Conservation (phyloP, 1,140 invertebrate species). For the Drosophila nebulosa region DNA sequence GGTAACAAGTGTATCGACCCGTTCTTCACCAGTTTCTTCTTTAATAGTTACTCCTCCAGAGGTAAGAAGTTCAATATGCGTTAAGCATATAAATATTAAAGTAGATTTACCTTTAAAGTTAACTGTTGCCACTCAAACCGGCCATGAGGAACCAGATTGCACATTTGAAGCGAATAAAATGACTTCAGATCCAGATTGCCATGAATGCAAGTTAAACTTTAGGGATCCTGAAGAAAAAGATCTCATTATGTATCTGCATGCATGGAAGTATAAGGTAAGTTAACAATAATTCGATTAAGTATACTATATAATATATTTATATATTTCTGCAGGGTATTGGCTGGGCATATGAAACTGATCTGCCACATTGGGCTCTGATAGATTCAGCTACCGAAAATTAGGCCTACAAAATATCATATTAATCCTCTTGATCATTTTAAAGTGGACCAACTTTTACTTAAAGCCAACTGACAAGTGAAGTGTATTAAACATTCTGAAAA, state of each 20-base stretch:
- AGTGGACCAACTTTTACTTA: neutral
- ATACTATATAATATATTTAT: neutral
- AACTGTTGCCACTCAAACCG: constrained; percentile 89
- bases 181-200: constrained; percentile 92
- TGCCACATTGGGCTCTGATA: constrained; percentile 90
- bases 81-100: neutral
- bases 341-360: constrained; percentile 93
- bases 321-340: constrained; percentile 86
- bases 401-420: neutral
- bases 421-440: neutral
- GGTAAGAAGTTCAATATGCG: neutral
- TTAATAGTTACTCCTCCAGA: neutral
- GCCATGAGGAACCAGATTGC: constrained; percentile 87
- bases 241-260: constrained; percentile 97
- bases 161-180: constrained; percentile 88
- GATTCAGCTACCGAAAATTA: neutral
- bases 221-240: constrained; percentile 94
- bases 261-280: constrained; percentile 92
- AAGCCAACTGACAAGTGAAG: neutral
- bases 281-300: neutral
- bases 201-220: constrained; percentile 95
- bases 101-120: neutral
- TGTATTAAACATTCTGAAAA: neutral
- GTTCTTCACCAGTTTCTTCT: neutral
- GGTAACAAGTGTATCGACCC: neutral